phyloP scores from a whole-genome alignment of 2,113 vertebrate species.

The Plecturocebus donacophilus region DNA sequence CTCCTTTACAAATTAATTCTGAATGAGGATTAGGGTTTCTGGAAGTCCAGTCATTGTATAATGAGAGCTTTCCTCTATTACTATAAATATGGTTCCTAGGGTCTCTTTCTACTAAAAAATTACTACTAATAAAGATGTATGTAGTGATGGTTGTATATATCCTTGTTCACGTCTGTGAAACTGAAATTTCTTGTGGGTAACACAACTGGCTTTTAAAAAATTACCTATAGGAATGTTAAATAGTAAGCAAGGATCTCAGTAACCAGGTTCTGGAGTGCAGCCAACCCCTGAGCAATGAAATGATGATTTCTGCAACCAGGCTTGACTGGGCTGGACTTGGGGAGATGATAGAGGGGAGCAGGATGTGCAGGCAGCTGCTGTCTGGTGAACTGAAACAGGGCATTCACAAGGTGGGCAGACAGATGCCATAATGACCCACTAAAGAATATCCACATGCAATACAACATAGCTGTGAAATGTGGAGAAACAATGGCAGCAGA shows the following conservation, averaged over 20 bases:
- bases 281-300: slow-evolving; percentile 51
- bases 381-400: slow-evolving; percentile 56
- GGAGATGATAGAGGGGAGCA: slow-evolving; percentile 62
- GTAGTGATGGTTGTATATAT: neutral
- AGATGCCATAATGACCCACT: slow-evolving; percentile 74
- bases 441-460: slow-evolving; percentile 57
- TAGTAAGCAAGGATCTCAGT: slow-evolving; percentile 15
- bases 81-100: neutral
- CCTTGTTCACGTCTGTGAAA: slow-evolving; percentile 5
- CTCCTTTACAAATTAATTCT: slow-evolving; percentile 2
- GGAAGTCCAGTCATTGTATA: neutral
- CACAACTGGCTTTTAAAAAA: slow-evolving; percentile 30
- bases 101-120: neutral
- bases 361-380: slow-evolving; percentile 72
- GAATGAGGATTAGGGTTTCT: neutral
- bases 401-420: slow-evolving; percentile 73
- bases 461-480: slow-evolving; percentile 52
- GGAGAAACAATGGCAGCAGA: slow-evolving; percentile 72
- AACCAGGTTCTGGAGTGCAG: slow-evolving; percentile 55
- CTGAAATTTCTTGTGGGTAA: slow-evolving; percentile 38
- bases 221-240: slow-evolving; percentile 41
- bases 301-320: slow-evolving; percentile 56
- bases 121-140: neutral
- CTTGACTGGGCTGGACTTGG: slow-evolving; percentile 37
- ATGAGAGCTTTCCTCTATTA: neutral